Percentiles rank a stretch among this genome's conserved stretches.
Conservation (phyloP, 2,888 invertebrate species). For the Habrosyne pyritoides region DNA sequence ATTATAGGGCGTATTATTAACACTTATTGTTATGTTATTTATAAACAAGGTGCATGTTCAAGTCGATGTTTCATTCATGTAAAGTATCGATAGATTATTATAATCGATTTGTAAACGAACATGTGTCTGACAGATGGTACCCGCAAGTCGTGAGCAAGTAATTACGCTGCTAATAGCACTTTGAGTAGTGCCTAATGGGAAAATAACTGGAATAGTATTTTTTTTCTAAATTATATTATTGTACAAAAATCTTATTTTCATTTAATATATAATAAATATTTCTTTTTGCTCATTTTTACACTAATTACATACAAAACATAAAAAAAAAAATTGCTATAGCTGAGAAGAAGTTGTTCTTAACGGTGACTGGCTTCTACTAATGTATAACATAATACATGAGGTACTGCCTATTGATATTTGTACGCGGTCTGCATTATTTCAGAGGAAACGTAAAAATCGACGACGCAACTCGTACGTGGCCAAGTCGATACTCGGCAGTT, state of each 20-base stretch:
- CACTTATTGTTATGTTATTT: no score
- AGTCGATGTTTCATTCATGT: no score
- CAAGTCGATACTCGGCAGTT: slow-evolving; percentile 34
- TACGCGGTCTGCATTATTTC: slow-evolving; percentile 18
- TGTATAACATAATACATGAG: neutral
- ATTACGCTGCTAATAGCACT: slow-evolving; percentile 6
- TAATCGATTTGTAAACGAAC: neutral
- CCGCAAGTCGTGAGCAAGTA: slow-evolving; percentile 2
- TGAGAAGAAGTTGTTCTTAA: neutral
- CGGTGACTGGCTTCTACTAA: neutral
- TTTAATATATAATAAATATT: neutral
- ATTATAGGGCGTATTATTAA: no score
- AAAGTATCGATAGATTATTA: neutral
- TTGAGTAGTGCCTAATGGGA: slow-evolving; percentile 2
- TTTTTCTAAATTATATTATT: no score
- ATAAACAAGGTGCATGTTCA: no score
- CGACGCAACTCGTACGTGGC: slow-evolving; percentile 29
- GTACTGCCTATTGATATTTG: slow-evolving; percentile 21
- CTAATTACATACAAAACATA: no score
- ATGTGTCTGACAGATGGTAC: slow-evolving; percentile 5
- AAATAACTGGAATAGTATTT: no score
- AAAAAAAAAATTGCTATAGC: no score
- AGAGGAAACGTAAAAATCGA: slow-evolving; percentile 31
- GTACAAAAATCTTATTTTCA: no score
- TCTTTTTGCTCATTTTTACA: no score